Base-by-base conservation (phyloP, 2,888 invertebrate genomes). In the Cryptus viduatorius region DNA sequence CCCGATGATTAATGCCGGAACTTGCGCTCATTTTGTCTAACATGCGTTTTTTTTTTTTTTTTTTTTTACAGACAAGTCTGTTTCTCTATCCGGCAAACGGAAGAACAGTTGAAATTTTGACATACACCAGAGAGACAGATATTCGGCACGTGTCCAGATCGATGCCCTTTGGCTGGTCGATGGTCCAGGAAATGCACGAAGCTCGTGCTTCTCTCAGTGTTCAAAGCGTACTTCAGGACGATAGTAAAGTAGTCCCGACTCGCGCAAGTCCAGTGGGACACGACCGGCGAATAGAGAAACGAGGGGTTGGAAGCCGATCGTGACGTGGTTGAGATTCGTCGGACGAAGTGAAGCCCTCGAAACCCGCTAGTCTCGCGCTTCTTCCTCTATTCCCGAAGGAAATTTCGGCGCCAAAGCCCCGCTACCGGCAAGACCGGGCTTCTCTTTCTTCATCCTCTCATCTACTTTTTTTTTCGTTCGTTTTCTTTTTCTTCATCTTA, bases 321-420 rank as follows among this genome's bases (percentile, higher is more conserved):
- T 79, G 72, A 75, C 81, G 81, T 53, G 59, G 59, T 81, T 75
- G 75, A 81, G 81, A 68, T 81, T 81, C 68, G 56, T 44, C 71
- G 37, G 72, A 19, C 19, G 64, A 44, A 14, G 37, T 37, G 68
- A 75, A 75, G 75, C 80, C 75, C 31, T 68, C 61, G 61, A 81
- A 81, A 75, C 59, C 48, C 59, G 44, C 68, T 53, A 19, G 14
- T 61, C 42, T 16, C 72, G 59, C 68, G 68, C 48, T 75, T 81
- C 48, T 61, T 68, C 31, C n/a, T 61, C 68, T 69, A 81, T 69
- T 81, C 81, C 81, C 81, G 75, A 37, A 81, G 81, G 81, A 81
- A 81, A 81, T 81, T 75, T 81, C 68, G 59, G 37, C 50, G 48
- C 48, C 75, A 61, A 42, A 61, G 67, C 69, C n/a, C 12, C 50